Base-by-base conservation (phyloP, 2,797 vertebrate genomes). In the Tamandua tetradactyla region DNA sequence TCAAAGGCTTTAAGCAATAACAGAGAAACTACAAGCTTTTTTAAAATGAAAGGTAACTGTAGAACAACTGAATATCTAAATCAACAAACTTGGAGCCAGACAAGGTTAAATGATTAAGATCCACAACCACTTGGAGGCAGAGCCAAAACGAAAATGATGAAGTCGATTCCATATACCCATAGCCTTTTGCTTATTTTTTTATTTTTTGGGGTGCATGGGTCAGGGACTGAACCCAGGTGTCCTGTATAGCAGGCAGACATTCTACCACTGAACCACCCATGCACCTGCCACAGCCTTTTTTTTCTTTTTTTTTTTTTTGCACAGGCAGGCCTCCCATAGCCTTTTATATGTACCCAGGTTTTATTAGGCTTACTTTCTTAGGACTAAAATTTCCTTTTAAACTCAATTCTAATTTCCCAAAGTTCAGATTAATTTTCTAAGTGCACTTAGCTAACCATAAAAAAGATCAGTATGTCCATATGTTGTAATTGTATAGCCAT, bases 401-500 rank as follows among this genome's bases (percentile, higher is more conserved):
- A 81, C 35, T 69, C 44, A 71, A 78, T 80, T 74, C 72, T 95
- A 86, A 80, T 81, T 91, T 89, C 68, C 78, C 37, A n/a, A 66
- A 80, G 47, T 95, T 92, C n/a, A 47, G 59, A 57, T 84, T 92
- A 78, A 93, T 88, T 88, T 79, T 74, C 3, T 35, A 91, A 91
- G 37, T 87, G 74, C 69, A 75, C 20, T 75, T 75, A 80, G 27
- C 66, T 91, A 93, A 81, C 71, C 76, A 55, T 81, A 69, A 84
- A 91, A 87, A 95, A 59, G 76, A 84, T 47, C 47, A 11, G 22
- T 47, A 2, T 27, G 7, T 37, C 87, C 47, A 22, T 84, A 42
- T 87, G 32, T n/a, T 79, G 84, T 89, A 87, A 91, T 78, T 76
- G 44, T 18, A 91, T 42, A 80, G 57, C 76, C 76, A 76, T 9